Conservation (phyloP, 2,888 invertebrate species). For the Nemotelus nigrinus region DNA sequence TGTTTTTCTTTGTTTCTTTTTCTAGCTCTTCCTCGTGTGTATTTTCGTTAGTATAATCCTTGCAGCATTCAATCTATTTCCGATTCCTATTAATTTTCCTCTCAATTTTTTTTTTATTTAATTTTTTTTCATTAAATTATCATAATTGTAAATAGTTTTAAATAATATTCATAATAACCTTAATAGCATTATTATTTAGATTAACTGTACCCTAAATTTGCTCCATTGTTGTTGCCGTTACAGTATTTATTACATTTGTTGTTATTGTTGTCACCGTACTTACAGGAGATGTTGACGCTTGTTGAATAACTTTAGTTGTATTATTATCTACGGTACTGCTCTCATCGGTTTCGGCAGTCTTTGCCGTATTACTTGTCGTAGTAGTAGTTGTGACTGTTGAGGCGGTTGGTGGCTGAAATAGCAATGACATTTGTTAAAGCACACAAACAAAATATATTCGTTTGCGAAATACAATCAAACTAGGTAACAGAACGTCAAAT, state of each 20-base stretch:
- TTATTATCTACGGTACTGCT: constrained; percentile 10
- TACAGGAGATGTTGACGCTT: constrained; percentile 24
- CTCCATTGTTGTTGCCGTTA: constrained; percentile 50
- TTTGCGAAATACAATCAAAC: no score
- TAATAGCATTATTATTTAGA: constrained; percentile 52
- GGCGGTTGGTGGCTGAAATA: constrained; percentile 50
- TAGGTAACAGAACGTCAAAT: no score
- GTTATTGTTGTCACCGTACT: constrained; percentile 52
- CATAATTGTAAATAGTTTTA: constrained; percentile 49
- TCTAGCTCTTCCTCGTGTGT: constrained; percentile 5
- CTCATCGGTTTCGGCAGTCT: constrained; percentile 14
- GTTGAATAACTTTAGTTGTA: constrained; percentile 32
- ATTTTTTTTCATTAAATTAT: constrained; percentile 47
- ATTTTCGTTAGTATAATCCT: constrained; percentile 35
- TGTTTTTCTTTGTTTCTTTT: constrained; percentile 18
- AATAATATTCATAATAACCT: constrained; percentile 51
- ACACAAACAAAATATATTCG: no score
- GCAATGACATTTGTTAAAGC: not conserved
- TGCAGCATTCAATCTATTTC: constrained; percentile 25
- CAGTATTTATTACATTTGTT: constrained; percentile 51
- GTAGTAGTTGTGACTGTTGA: constrained; percentile 56
- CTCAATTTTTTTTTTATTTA: constrained; percentile 35
- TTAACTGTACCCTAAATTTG: constrained; percentile 52
- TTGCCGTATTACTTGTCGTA: constrained; percentile 45
- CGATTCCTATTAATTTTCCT: constrained; percentile 31